Evolutionary conservation across 2,888 invertebrate species (phyloP), one percentile per base, ranked within the genome.

Genomic region (Amiota minor): DNA sequence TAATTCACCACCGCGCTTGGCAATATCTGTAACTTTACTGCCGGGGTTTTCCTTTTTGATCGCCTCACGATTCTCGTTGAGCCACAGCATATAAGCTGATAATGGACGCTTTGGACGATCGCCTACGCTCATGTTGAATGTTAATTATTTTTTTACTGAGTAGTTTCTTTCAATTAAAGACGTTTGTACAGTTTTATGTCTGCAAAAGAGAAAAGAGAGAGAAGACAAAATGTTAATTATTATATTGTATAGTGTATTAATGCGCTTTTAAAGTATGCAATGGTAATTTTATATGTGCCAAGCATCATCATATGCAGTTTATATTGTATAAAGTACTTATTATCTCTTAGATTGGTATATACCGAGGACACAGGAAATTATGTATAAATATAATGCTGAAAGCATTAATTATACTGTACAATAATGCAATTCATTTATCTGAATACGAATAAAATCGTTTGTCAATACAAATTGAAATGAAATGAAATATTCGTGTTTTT

Each of bases 61-160:
- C 80, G 92, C 91, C 85, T 97, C 96, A 79, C 99, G 92, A 77
- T 92, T 94, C 82, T 95, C 96, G 88, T 96, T 97, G 80, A 99
- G 92, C 97, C 98, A 99, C 80, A 98, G 90, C 95, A 99, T 97
- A 89, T 97, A 99, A 11, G 97, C 98, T 70, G 97, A 95, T 87
- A 94, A 92, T 59, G 98, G 96, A 88, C 98, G 93, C 91, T 99
- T 99, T 61, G 99, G 99, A 90, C 93, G 98, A 95, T 91, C 94
- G 93, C 89, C 94, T 12, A 20, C 59, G 93, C 91, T 95, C 93
- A 92, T 96, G 79, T 79, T 84, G 50, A 47, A 47, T 47, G 10
- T 47, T 65, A 18, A 45, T n/a, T 47, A 49, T 45, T 46, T 46
- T 4, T 9, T 45, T 8, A 20, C 23, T 11, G 9, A n/a, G 59